A percentile compares a stretch with the other conserved stretches of the same genome.
phyloP scores from a whole-genome alignment of 2,113 vertebrate genomes.

The Mystacornis crossleyi region DNA sequence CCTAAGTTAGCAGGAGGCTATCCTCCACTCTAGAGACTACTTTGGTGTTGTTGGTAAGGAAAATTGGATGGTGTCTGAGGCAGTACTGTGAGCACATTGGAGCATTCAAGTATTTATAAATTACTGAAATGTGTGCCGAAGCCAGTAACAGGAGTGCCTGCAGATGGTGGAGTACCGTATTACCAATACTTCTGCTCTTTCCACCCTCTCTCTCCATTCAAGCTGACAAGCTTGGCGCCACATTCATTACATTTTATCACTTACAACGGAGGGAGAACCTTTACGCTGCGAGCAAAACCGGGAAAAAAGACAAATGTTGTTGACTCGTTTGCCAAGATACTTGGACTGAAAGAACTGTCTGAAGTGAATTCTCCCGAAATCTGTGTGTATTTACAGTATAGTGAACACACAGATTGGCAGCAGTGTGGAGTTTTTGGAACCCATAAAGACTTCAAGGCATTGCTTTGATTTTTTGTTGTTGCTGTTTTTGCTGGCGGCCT shows the following conservation, averaged over 20 bases:
- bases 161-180: background rate
- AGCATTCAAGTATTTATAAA: background rate
- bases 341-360: conserved; percentile 14
- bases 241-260: background rate
- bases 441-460: conserved; percentile 66
- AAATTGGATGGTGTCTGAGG: background rate
- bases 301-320: conserved; percentile 1
- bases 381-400: conserved; percentile 47
- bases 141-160: background rate
- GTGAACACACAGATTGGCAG: conserved; percentile 34
- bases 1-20: background rate
- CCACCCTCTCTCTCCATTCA: background rate
- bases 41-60: background rate
- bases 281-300: background rate
- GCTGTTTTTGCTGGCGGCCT: conserved; percentile 61
- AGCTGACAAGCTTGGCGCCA: background rate
- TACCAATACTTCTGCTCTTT: background rate
- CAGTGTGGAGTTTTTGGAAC: conserved; percentile 51
- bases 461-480: conserved; percentile 69
- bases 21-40: background rate
- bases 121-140: background rate
- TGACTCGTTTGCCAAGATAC: conserved; percentile 8
- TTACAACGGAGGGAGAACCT: background rate
- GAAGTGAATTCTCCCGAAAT: conserved; percentile 39
- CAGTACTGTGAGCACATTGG: background rate